Evolutionary conservation across 2,113 vertebrate species (phyloP).

Genomic region (Pelodiscus sinensis): DNA sequence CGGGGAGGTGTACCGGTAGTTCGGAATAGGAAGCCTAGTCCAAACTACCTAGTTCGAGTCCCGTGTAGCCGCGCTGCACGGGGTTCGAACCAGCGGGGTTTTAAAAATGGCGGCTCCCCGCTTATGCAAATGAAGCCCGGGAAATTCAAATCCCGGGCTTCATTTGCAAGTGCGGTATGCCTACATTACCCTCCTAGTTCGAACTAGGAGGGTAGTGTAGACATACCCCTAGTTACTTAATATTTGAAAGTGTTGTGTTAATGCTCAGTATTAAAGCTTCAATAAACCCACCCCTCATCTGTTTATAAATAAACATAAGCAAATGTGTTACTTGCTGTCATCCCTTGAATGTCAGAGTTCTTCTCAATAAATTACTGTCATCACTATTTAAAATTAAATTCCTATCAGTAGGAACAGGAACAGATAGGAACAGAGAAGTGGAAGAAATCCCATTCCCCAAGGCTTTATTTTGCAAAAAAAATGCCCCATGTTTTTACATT

Average conservation of each 20-base stretch:
- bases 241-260: not conserved
- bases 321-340: not conserved
- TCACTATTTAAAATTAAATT: not conserved
- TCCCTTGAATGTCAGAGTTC: not conserved
- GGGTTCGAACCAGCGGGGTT: too few species aligned
- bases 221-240: not conserved
- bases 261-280: not conserved
- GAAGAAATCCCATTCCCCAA: not conserved
- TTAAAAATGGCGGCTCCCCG: too few species aligned
- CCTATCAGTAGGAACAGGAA: not conserved
- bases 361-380: not conserved
- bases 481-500: not conserved
- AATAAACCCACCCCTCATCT: not conserved
- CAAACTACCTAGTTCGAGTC: too few species aligned
- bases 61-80: too few species aligned
- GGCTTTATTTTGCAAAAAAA: not conserved
- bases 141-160: too few species aligned
- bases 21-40: too few species aligned
- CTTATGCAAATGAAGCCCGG: too few species aligned
- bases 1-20: too few species aligned
- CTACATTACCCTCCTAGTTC: too few species aligned
- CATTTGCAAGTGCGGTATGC: too few species aligned
- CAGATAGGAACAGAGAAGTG: not conserved
- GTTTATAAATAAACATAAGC: not conserved
- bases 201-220: too few species aligned